Base-by-base conservation (phyloP, 1,140 invertebrate species). In the Drosophila ambigua region DNA sequence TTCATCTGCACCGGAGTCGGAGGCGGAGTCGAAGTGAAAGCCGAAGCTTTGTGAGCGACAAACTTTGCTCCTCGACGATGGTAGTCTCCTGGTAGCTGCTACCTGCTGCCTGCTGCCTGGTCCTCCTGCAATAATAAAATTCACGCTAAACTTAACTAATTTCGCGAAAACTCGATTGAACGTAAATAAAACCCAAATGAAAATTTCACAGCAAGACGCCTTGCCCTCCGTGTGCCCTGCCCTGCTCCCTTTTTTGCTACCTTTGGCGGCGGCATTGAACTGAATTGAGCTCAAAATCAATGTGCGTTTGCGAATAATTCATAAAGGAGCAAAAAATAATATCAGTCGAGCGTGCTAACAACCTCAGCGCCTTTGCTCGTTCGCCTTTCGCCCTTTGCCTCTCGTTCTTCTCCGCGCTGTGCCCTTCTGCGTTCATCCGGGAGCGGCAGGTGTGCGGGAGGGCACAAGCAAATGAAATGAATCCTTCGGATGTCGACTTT, bases 91-190 rank as follows among this genome's bases (percentile, higher is more conserved):
- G 2, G 6, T 3, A 1, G 7, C 28, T 31, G 28, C 28, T 8
- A 0, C 2, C 28, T 31, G 7, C 28, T 31, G 1, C 7, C 28
- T 11, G 31, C 31, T 11, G 3, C 3, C 31, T 35, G 11, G 11
- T 24, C 43, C 23, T 39, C 16, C 11, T 11, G 44, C 44, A 48
- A 60, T 78, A 78, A 78, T 78, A 72, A 78, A 72, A 77, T 59
- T 78, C 46, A 78, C 67, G 74, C 75, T 72, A 78, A 78, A 66
- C 75, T 78, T 72, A 78, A 72, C 75, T 78, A 78, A 78, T 78
- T 78, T 77, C 75, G 66, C 66, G 66, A 78, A 72, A 78, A 78
- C 67, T 66, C 67, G 75, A 78, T 75, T 75, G 72, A 75, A 75
- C 72, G 72, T 75, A 75, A 75, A 73, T 75, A 75, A 75, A 75